phyloP scores from a whole-genome alignment of 2,888 invertebrate species.

The Emmelina monodactyla region DNA sequence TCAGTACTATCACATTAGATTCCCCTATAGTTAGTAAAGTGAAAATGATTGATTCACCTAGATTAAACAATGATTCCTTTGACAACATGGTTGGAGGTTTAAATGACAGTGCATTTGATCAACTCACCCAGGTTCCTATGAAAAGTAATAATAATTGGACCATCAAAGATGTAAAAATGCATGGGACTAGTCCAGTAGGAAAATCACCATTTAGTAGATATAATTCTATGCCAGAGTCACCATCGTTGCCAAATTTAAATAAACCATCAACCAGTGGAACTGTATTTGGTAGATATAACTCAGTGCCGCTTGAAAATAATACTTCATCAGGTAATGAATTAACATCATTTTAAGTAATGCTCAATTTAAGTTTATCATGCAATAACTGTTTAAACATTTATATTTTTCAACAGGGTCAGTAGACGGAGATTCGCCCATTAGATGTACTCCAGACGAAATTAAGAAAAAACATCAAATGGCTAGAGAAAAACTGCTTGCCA shows the following conservation, averaged over 20 bases:
- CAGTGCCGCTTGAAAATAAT: slow-evolving; percentile 49
- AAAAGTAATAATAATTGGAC: slow-evolving; percentile 28
- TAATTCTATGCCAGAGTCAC: slow-evolving; percentile 58
- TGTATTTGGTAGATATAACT: slow-evolving; percentile 46
- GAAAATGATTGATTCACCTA: slow-evolving; percentile 33
- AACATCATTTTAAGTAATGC: no score
- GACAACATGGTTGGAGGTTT: slow-evolving; percentile 50
- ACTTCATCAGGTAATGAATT: not conserved
- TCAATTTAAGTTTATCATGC: no score
- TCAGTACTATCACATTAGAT: slow-evolving; percentile 42
- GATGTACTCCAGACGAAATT: slow-evolving; percentile 68
- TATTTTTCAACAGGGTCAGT: slow-evolving; percentile 22
- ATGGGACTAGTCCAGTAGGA: slow-evolving; percentile 36
- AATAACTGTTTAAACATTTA: no score
- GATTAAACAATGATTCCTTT: slow-evolving; percentile 53
- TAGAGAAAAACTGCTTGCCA: slow-evolving; percentile 64
- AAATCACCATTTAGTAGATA: slow-evolving; percentile 43
- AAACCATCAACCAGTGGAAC: slow-evolving; percentile 48
- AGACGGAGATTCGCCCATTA: slow-evolving; percentile 47
- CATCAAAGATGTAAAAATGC: slow-evolving; percentile 30
- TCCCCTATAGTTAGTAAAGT: slow-evolving; percentile 32
- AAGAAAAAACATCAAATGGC: slow-evolving; percentile 69
- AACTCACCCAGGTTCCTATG: slow-evolving; percentile 41
- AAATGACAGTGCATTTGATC: slow-evolving; percentile 52
- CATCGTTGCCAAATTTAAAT: slow-evolving; percentile 27